phyloP scores from a whole-genome alignment of 2,113 vertebrate genomes.

The Pterocles orientalis region DNA sequence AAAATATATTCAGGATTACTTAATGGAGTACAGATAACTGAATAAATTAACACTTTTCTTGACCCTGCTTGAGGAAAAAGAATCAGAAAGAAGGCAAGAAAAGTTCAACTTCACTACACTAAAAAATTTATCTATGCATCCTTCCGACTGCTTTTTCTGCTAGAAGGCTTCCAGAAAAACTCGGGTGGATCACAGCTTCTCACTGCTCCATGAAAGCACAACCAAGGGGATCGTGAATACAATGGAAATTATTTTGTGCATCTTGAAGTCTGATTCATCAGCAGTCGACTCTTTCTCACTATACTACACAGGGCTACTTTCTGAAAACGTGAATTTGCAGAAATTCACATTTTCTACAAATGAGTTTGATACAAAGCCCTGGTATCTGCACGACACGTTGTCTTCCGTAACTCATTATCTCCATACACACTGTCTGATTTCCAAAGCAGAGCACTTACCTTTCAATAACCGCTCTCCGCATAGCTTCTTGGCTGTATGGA shows the following conservation, averaged over 20 bases:
- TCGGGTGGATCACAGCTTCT: not conserved
- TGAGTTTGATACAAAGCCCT: not conserved
- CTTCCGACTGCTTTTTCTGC: not conserved
- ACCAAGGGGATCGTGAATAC: not conserved
- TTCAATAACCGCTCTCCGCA: constrained; percentile 82
- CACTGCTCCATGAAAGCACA: not conserved
- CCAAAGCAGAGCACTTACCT: constrained; percentile 72
- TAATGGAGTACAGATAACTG: not conserved
- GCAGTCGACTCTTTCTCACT: not conserved
- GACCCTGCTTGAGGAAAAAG: not conserved
- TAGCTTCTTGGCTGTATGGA: constrained; percentile 83
- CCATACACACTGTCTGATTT: not conserved
- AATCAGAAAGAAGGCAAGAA: not conserved
- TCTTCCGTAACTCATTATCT: not conserved
- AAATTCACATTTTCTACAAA: not conserved
- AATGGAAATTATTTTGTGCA: not conserved
- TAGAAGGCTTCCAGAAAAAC: not conserved
- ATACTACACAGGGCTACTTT: not conserved
- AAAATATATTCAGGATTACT: not conserved
- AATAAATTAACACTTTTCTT: not conserved
- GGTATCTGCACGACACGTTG: accelerated
- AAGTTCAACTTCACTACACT: not conserved
- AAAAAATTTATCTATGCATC: not conserved
- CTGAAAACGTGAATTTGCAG: not conserved
- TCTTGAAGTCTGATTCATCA: not conserved